Base-by-base conservation (phyloP, 2,888 invertebrate genomes). In the Amiota mariae region DNA sequence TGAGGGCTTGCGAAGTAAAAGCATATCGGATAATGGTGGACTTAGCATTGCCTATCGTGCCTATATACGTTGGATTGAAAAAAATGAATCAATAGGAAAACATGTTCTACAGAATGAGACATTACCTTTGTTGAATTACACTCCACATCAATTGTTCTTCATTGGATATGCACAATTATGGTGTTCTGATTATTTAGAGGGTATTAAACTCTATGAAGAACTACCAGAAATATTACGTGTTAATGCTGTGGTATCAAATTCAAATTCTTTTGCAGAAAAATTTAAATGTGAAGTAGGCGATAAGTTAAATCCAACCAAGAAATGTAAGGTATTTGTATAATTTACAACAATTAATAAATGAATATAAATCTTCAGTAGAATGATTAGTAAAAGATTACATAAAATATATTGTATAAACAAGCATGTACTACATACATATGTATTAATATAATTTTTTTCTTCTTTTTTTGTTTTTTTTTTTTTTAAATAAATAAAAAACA, bases 101-200 rank as follows among this genome's bases (percentile, higher is more conserved):
- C 24, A 24, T 24, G 36, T 36, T 6, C 36, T 36, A 6, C 8
- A 6, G 36, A 36, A 36, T 36, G 88, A 89, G 47, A 81, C 83
- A 0, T 64, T 89, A 15, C 87, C 88, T 0, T 74, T 87, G 1
- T 76, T 89, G 1, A 80, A 85, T 1, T 80, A 82, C 59, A 81
- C 86, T 1, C 82, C 85, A 47, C 80, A 81, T 47, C 87, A 89
- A 67, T 74, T 89, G 1, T 89, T 89, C 74, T 89, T 84, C 51
- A 77, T 89, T 72, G 82, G 87, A 18, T 89, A 86, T 51, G 88
- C 88, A 0, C 89, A 89, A 72, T 79, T 87, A 0, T 89, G 87
- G 78, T 89, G 89, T 76, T 81, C 87, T 4, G 87, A 88, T 57
- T 88, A 87, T 51, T 83, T 85, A 0, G 73, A 80, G 0, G 73